Evolutionary conservation across 2,113 vertebrate species (phyloP).

Genomic region (Thunnus maccoyii): DNA sequence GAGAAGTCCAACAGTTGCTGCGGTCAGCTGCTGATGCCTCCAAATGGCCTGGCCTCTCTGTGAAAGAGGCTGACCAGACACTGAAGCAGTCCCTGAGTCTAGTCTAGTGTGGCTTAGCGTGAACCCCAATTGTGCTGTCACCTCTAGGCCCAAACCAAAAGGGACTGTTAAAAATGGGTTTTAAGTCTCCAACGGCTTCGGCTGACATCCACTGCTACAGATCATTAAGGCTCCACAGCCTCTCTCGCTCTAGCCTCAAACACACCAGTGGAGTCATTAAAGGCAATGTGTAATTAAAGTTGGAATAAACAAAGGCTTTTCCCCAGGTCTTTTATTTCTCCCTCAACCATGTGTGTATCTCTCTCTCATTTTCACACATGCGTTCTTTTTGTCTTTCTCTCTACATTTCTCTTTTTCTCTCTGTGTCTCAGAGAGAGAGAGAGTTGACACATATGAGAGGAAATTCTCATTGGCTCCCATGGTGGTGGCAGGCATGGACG

Average conservation of each 20-base stretch:
- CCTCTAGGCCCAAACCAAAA: slow-evolving; percentile 86
- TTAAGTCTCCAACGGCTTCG: slow-evolving; percentile 89
- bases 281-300: slow-evolving; percentile 93
- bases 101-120: slow-evolving; percentile 73
- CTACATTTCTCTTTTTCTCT: slow-evolving; percentile 52
- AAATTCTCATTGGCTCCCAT: slow-evolving; percentile 79
- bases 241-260: slow-evolving; percentile 78
- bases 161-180: slow-evolving; percentile 89
- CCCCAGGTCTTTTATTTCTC: slow-evolving; percentile 76
- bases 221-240: slow-evolving; percentile 91
- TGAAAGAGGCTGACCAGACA: slow-evolving; percentile 82
- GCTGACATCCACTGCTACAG: slow-evolving; percentile 88
- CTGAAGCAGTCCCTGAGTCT: slow-evolving; percentile 66
- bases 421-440: slow-evolving; percentile 70
- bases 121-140: slow-evolving; percentile 86
- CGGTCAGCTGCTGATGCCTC: slow-evolving; percentile 85
- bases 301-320: slow-evolving; percentile 91
- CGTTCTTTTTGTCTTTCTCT: slow-evolving; percentile 45
- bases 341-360: slow-evolving; percentile 54
- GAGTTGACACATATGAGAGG: slow-evolving; percentile 76
- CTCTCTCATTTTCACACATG: slow-evolving; percentile 69
- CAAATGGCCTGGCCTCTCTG: slow-evolving; percentile 77
- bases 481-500: slow-evolving; percentile 78
- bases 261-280: slow-evolving; percentile 87
- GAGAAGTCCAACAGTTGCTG: slow-evolving; percentile 88